Conservation (phyloP, 2,113 vertebrate genomes). For the Ia io region DNA sequence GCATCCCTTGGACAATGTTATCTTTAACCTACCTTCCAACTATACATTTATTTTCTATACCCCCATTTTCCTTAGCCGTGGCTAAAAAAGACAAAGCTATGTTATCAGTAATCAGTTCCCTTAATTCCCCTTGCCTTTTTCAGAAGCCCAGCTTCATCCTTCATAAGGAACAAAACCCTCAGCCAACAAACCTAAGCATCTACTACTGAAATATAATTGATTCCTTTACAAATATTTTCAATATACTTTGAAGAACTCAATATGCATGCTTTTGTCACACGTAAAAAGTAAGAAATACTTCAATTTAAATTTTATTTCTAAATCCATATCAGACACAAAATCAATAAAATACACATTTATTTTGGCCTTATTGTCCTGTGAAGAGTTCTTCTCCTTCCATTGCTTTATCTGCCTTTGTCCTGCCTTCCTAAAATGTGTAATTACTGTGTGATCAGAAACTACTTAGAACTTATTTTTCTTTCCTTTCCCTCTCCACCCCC, state of each 20-base stretch:
- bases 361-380: not conserved
- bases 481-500: not conserved
- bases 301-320: not conserved
- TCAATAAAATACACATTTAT: not conserved
- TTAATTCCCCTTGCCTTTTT: not conserved
- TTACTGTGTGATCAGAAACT: not conserved
- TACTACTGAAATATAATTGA: not conserved
- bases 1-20: not conserved
- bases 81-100: not conserved
- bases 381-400: not conserved
- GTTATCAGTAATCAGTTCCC: not conserved
- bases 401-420: not conserved
- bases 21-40: not conserved
- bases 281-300: not conserved
- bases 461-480: not conserved
- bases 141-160: not conserved
- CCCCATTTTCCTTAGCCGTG: not conserved
- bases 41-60: not conserved
- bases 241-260: not conserved
- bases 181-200: not conserved
- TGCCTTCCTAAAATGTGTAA: not conserved
- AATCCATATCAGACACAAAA: not conserved
- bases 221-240: not conserved
- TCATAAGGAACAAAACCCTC: not conserved
- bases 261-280: not conserved